Percentiles rank a stretch among this genome's conserved stretches.
These are phyloP conservation scores for Eretmocerus hayati DNA, from an alignment of 2,888 invertebrate species.

Conservation along the genomic window DNA sequence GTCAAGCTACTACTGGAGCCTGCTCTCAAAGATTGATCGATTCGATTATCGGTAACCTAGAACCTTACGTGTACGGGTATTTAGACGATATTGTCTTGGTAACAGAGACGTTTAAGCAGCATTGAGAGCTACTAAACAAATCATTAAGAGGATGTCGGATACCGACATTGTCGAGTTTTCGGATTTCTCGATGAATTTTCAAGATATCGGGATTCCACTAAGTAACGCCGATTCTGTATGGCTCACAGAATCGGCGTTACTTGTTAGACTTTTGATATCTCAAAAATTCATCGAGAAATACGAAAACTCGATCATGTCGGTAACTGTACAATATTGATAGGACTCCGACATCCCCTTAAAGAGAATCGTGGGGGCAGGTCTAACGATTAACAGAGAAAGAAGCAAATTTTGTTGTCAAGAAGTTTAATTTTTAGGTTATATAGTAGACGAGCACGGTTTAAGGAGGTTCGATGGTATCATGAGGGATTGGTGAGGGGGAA, in stretches of 20 bases:
- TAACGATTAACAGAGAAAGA: conserved; percentile 21
- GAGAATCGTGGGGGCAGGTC: conserved; percentile 6
- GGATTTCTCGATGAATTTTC: too few relatives aligned
- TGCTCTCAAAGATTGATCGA: conserved; percentile 26
- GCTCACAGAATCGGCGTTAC: too few relatives aligned
- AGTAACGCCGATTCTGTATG: too few relatives aligned
- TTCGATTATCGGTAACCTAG: conserved; percentile 24
- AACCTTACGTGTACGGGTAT: conserved; percentile 19
- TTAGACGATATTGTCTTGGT: conserved; percentile 24
- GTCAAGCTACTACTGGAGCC: conserved; percentile 21
- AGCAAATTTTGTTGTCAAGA: conserved; percentile 22
- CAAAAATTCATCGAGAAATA: too few relatives aligned
- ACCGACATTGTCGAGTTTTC: too few relatives aligned
- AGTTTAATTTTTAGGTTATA: conserved; percentile 30
- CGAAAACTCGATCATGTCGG: too few relatives aligned
- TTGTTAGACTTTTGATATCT: too few relatives aligned
- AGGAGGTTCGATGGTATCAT: too few relatives aligned
- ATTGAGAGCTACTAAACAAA: conserved; percentile 7
- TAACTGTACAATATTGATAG: too few relatives aligned
- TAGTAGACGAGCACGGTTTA: conserved; percentile 27
- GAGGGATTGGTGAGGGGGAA: too few relatives aligned
- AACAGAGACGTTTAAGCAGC: conserved; percentile 22
- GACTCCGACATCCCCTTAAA: conserved; percentile 13
- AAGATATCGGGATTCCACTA: too few relatives aligned
- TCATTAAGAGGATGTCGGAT: too few relatives aligned